Evolutionary conservation across 2,797 vertebrate genomes (phyloP).

Genomic region (Coranthus polyacanthus): DNA sequence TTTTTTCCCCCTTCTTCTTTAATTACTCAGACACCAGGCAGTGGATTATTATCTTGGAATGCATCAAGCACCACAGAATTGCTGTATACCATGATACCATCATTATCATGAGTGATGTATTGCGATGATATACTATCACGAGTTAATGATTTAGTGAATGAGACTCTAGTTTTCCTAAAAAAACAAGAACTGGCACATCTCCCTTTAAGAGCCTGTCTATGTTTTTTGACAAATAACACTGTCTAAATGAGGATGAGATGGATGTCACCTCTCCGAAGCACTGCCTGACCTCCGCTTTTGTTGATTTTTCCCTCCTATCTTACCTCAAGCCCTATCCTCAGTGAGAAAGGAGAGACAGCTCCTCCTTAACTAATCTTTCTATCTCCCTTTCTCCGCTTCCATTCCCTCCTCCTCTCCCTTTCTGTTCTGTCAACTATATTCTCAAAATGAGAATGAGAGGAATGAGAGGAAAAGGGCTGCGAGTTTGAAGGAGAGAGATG

Average conservation of each 20-base stretch:
- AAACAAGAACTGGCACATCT: background rate
- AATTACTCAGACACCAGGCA: too few species aligned
- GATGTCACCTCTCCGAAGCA: slow-evolving; percentile 39
- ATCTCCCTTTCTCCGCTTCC: slow-evolving; percentile 28
- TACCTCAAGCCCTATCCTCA: slow-evolving; percentile 23
- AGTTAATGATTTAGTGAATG: too few species aligned
- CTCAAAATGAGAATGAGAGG: slow-evolving; percentile 65
- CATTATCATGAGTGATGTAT: too few species aligned
- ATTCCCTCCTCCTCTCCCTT: too few species aligned
- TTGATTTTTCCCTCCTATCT: slow-evolving; percentile 21
- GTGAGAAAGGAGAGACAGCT: too few species aligned
- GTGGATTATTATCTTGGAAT: too few species aligned
- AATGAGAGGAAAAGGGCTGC: slow-evolving; percentile 33
- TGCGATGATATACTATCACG: too few species aligned
- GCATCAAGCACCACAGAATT: too few species aligned
- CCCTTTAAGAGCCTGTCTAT: background rate
- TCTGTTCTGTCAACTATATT: slow-evolving; percentile 43
- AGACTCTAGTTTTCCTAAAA: background rate
- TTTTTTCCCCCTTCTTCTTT: too few species aligned
- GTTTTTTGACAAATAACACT: slow-evolving; percentile 19
- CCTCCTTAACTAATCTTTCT: slow-evolving; percentile 34
- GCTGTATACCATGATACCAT: too few species aligned
- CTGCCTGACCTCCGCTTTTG: slow-evolving; percentile 27
- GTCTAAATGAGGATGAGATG: slow-evolving; percentile 35
- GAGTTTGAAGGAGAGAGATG: slow-evolving; percentile 52